Base-by-base conservation (phyloP, 2,888 invertebrate genomes). In the Diplolepis rosae region DNA sequence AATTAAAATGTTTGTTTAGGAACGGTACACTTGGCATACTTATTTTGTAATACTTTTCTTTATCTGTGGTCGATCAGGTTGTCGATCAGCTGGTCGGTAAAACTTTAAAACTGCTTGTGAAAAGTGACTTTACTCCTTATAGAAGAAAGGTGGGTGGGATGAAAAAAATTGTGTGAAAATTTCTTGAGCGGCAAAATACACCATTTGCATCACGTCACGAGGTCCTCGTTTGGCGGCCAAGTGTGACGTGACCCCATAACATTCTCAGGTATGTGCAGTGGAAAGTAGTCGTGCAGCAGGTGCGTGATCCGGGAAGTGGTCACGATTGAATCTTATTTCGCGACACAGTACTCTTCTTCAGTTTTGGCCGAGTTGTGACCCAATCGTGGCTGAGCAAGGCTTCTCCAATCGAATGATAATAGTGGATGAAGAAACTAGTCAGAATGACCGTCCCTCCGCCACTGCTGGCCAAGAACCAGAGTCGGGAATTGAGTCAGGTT, bases 361-460 rank as follows among this genome's bases (percentile, higher is more conserved):
- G 22, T 48, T 48, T 48, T 48, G 48, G 22, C 11, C 22, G 11
- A 1, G 5, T 24, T 52, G 24, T 52, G 52, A 5, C 22, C 42
- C 15, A 42, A 35, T 0, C 11, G 11, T 11, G 11, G 11, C 35
- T 1, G 54, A 32, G 24, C 22, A 42, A 50, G 27, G 50, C 50
- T 30, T 3, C 48, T 50, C 67, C 45, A 65, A 75, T 65, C 67
- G 72, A 65, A 69, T 74, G 78, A 69, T 68, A 65, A 39, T 61
- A 61, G 52, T 70, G 66, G 73, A 85, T 85, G 83, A 84, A 85
- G 79, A 82, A 81, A 75, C 77, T 79, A 69, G 77, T 74, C 74
- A 79, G 80, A 77, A 87, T 87, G 87, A 86, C 85, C 78, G 83
- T 84, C 68, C 80, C 85, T 70, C 83, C 85, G 75, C 75, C 84